Base-by-base conservation (phyloP, 2,113 vertebrate genomes). In the Microtus oregoni region DNA sequence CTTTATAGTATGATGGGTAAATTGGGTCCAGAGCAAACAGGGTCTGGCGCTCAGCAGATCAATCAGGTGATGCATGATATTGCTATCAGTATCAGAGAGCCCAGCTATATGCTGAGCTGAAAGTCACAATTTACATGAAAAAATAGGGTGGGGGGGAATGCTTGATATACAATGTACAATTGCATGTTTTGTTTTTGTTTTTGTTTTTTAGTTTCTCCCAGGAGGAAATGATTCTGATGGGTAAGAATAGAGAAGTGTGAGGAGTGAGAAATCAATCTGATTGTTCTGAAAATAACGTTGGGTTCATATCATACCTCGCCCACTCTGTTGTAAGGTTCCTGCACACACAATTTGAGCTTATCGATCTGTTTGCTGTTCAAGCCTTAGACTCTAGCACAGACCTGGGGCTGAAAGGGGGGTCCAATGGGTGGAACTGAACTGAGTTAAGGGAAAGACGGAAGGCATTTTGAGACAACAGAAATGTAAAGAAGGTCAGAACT, bases 121-220 rank as follows among this genome's bases (percentile, higher is more conserved):
- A 94, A 85, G 20, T 13, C 79, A 96, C 75, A 73, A 75, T 94
- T 87, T 55, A 90, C 13, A 83, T 55, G 35, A 12, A 93, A n/a
- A 5, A 35, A 35, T 17, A 47, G 41, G 19, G 19, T 15, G 2
- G 5, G 19, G 30, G 17, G 28, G 15, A 7, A 47, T 7, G 7
- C 19, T 86, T 5, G 17, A n/a, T 70, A 6, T 15, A 52, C 10
- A 87, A 87, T 87, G n/a, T 17, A 52, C 12, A 70, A 5, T 52
- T 52, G 41, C 15, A 68, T 70, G 30, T 22, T 7, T 50, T 30
- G 55, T 47, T 82, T 58, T 50, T 30, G 55, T 47, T 82, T 58
- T 81, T 58, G 5, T 58, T 50, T 86, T 50, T 86, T 35, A 68
- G 35, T 19, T 35, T 78, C 14, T 44, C 20, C 11, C 7, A 86